Conservation (phyloP, 2,113 vertebrate species). For the Cathartes aura region DNA sequence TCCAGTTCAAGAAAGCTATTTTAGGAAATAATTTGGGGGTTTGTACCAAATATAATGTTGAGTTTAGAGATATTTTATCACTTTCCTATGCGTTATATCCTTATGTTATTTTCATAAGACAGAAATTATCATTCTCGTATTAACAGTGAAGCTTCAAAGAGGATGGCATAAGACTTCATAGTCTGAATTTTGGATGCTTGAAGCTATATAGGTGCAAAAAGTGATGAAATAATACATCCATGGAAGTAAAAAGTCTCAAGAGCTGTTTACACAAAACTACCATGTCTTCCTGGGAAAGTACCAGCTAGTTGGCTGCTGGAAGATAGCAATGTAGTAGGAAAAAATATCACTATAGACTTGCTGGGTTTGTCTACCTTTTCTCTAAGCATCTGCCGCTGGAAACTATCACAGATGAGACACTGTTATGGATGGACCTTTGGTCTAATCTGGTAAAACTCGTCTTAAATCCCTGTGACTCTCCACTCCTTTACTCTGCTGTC, state of each 20-base stretch:
- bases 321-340: neutral
- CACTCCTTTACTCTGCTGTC: neutral
- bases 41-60: neutral
- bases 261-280: neutral
- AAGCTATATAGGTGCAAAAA: neutral
- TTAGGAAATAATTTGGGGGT: neutral
- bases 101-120: neutral
- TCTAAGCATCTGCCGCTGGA: neutral
- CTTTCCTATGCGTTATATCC: neutral
- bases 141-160: neutral
- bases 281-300: neutral
- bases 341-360: neutral
- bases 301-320: neutral
- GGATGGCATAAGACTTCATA: neutral
- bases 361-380: neutral
- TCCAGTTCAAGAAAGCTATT: neutral
- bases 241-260: neutral
- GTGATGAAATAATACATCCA: neutral
- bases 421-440: neutral
- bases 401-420: neutral
- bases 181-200: neutral
- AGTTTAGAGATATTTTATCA: neutral
- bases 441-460: neutral
- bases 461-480: neutral
- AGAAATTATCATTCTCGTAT: neutral